These are phyloP conservation scores for Nothoprocta perdicaria DNA, from an alignment of 2,113 vertebrate genomes.

Conservation along the genomic window DNA sequence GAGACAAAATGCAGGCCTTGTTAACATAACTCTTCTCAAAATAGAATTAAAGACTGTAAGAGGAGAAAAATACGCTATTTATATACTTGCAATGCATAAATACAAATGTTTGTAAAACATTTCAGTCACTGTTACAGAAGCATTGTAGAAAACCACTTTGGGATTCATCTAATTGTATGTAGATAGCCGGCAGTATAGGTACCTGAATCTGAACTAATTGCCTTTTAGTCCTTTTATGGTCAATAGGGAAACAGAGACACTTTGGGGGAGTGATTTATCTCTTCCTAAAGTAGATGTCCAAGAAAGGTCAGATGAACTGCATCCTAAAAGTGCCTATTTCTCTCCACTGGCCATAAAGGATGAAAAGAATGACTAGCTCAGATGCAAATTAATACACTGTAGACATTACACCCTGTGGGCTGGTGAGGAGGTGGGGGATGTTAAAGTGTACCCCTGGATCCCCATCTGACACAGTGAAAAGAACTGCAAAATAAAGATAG, in stretches of 20 bases:
- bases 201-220: conserved; percentile 1
- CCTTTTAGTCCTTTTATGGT: neutral
- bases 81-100: neutral
- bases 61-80: neutral
- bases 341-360: conserved; percentile 27
- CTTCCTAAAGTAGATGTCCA: conserved; percentile 33
- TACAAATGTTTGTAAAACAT: neutral
- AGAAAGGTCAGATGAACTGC: conserved; percentile 51
- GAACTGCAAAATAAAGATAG: neutral
- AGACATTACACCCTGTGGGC: neutral
- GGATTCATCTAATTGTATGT: neutral
- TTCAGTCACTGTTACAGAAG: neutral
- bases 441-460: neutral
- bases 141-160: neutral
- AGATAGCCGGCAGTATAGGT: neutral
- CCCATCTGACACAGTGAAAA: neutral
- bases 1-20: neutral
- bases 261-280: conserved; percentile 24
- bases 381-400: conserved; percentile 25
- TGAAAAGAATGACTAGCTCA: conserved; percentile 10
- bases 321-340: conserved; percentile 31
- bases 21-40: neutral
- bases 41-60: neutral
- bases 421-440: neutral
- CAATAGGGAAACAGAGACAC: neutral